Base-by-base conservation (phyloP, 1,140 invertebrate genomes). In the Cepaea nemoralis region DNA sequence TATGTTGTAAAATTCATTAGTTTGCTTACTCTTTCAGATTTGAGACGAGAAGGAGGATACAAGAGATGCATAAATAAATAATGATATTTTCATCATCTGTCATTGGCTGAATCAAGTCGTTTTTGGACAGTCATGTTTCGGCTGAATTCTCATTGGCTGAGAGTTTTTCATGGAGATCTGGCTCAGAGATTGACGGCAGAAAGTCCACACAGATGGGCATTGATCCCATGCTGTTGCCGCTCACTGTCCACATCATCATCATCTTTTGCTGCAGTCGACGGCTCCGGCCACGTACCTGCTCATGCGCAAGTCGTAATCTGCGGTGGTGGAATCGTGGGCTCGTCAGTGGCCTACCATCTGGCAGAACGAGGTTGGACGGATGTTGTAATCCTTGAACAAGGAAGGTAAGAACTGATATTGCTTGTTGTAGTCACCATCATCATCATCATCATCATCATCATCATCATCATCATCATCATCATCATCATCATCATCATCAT, bases 331-430 rank as follows among this genome's bases (percentile, higher is more conserved):
- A 94, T 98, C 45, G 95, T 97, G 92, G 98, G 98, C 31, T 95
- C 96, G 45, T 96, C 97, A 33, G 95, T 99, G 3, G 97, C 97
- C 14, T 99, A 99, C 92, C 96, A 99, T 92, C 92, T 99, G 48
- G 95, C 96, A 12, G 93, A 95, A 87, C 91, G 92, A 86, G 97
- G 97, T 77, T 96, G 95, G 94, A 91, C 93, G 50, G 93, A 97
- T 83, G 97, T 97, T 31, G 91, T 98, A 78, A 89, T 99, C 0
- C 91, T 99, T 77, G 98, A 99, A 89, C 95, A 96, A 91, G 95
- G 94, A 87, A 93, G 92, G 93, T 94, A 89, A 89, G 88, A n/a
- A n/a, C n/a, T n/a, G n/a, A n/a, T n/a, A n/a, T n/a, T n/a, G n/a
- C n/a, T n/a, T n/a, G n/a, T n/a, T n/a, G n/a, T n/a, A n/a, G n/a